These are phyloP conservation scores for Hydropsyche betteni DNA, from an alignment of 2,888 invertebrate genomes.

Conservation along the genomic window DNA sequence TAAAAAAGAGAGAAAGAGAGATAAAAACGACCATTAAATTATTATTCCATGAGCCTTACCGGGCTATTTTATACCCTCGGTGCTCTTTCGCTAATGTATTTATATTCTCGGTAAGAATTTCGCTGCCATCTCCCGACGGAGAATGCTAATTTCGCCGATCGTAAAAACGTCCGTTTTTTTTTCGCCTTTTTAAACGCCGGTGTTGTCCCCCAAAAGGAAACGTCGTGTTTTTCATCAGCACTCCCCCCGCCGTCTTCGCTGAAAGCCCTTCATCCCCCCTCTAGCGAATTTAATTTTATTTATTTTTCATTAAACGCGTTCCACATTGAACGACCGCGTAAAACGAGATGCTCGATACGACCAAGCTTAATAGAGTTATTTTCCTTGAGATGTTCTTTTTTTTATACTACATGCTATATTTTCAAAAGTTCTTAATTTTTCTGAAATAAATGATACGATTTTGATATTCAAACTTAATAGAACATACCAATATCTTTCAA, in stretches of 20 bases:
- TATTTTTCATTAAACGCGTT: slow-evolving; percentile 24
- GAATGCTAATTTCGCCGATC: slow-evolving; percentile 24
- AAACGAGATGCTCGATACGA: neutral
- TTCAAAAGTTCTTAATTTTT: too few species aligned
- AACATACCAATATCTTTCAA: too few species aligned
- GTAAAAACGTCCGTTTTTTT: slow-evolving; percentile 28
- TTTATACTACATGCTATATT: neutral
- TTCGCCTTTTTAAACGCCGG: neutral
- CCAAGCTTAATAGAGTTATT: slow-evolving; percentile 12
- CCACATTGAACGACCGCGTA: neutral
- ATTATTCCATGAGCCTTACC: slow-evolving; percentile 37
- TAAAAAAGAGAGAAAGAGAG: neutral
- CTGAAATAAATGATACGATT: too few species aligned
- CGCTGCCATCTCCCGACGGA: slow-evolving; percentile 17
- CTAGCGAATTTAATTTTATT: slow-evolving; percentile 20
- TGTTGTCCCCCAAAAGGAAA: neutral
- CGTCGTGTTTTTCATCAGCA: slow-evolving; percentile 10
- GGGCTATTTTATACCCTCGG: slow-evolving; percentile 31
- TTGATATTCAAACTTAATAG: too few species aligned
- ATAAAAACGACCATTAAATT: slow-evolving; percentile 36
- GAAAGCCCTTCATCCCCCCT: neutral
- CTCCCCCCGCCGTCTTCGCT: neutral
- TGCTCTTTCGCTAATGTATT: slow-evolving; percentile 29
- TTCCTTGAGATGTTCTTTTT: neutral
- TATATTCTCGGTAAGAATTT: slow-evolving; percentile 29